phyloP scores from a whole-genome alignment of 2,888 invertebrate species.

The Toxonevra muliebris region DNA sequence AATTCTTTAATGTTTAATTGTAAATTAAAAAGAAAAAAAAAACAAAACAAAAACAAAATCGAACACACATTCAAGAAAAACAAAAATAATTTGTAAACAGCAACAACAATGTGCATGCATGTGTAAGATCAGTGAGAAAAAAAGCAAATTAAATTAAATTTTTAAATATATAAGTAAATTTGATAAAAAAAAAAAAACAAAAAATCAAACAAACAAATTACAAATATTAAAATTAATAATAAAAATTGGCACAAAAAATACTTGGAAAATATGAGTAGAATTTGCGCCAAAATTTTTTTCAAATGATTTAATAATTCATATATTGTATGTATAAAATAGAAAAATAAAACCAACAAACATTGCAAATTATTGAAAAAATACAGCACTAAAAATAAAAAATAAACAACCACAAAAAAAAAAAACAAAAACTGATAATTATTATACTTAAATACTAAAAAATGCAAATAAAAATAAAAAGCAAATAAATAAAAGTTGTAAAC shows the following conservation, averaged over 20 bases:
- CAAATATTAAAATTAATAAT: slow-evolving; percentile 12
- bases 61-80: neutral
- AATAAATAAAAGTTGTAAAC: neutral
- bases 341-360: neutral
- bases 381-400: neutral
- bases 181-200: slow-evolving; percentile 23
- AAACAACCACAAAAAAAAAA: neutral
- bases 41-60: slow-evolving; percentile 8
- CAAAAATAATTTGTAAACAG: neutral
- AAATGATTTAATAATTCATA: neutral
- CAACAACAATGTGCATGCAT: slow-evolving; percentile 23
- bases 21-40: slow-evolving; percentile 13
- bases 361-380: neutral
- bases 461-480: neutral
- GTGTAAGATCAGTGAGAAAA: slow-evolving; percentile 31
- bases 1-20: slow-evolving; percentile 1
- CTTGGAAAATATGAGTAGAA: slow-evolving; percentile 50
- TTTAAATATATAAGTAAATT: slow-evolving; percentile 11
- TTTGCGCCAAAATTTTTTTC: slow-evolving; percentile 46
- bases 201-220: slow-evolving; percentile 27
- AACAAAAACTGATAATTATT: neutral
- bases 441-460: slow-evolving; percentile 11
- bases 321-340: slow-evolving; percentile 2
- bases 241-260: slow-evolving; percentile 47
- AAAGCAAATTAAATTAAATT: slow-evolving; percentile 23